Base-by-base conservation (phyloP, 2,113 vertebrate genomes). In the Platycercus adscitus region DNA sequence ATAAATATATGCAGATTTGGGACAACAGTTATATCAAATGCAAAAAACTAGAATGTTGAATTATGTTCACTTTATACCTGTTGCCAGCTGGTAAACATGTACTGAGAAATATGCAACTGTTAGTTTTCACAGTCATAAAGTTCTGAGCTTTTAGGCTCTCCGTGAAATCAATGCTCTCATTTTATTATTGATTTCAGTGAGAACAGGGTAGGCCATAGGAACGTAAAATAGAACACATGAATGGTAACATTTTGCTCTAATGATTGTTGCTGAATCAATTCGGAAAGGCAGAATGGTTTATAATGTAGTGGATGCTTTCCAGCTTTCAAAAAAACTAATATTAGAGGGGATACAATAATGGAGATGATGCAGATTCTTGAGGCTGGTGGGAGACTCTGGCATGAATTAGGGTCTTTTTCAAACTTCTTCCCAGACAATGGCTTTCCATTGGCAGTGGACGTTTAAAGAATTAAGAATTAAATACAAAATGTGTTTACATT, bases 361-460 rank as follows among this genome's bases (percentile, higher is more conserved):
- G 77, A 88, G 86, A 95, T 69, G 65, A 72, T 76, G 65, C 19
- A 76, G 66, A 89, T 89, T 91, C 66, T 92, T 81, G 65, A 89
- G 63, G 56, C 56, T 96, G 49, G n/a, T 93, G 53, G 66, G 85
- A 93, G 86, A 79, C n/a, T 91, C 91, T 91, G 95, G 69, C 91
- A 94, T 82, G 83, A 96, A 96, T 94, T 97, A 95, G 8, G 72
- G 69, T 91, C 88, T 90, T 58, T 96, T 96, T 61, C 79, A 86
- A 95, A 69, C 31, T 71, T 78, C 60, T 81, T 94, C 65, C 21
- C 35, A 90, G 56, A 84, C 55, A 92, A 96, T 95, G 79, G 55
- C 47, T 94, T 88, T 50, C 44, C 81, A 91, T 69, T 93, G 80
- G 60, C 76, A 91, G 28, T 81, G 41, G 61, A 68, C 69, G 4